Base-by-base conservation (phyloP, 2,888 invertebrate species). In the Aphodius granarius region DNA sequence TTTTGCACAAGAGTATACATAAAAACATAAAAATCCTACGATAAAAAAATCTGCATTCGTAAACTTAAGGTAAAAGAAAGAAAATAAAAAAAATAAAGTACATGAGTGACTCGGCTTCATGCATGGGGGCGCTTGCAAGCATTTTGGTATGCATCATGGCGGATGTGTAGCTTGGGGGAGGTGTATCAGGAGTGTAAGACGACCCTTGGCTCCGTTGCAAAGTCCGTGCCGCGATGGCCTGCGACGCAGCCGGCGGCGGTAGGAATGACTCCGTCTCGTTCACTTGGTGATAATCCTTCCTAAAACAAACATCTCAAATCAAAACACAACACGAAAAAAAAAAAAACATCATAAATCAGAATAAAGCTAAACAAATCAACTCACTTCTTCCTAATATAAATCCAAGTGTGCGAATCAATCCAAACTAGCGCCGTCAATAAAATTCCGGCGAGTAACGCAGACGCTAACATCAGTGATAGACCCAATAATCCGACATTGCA, bases 381-480 rank as follows among this genome's bases (percentile, higher is more conserved):
- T 90, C 88, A 92, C 97, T 94, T 93, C 88, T 95, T 96, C 84
- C 96, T 92, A 80, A 97, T 97, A 85, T 97, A 97, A 85, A 97
- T 97, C 97, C 98, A 98, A 6, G 97, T 97, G 84, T 97, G 97
- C 3, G 97, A 97, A 85, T 97, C 97, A 73, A 98, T 94, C 91
- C 97, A 95, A 72, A 97, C 97, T 81, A 97, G 92, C 23, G 97
- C 92, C 0, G 97, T 97, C 86, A 98, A 93, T 81, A 97, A 90
- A 79, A 98, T 91, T 13, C 97, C 97, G 43, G 97, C 95, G 63
- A 94, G 92, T 63, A 95, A 91, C 77, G 97, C 94, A 23, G 97
- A 96, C 76, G 95, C 88, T 81, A 98, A 89, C 91, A 98, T 95
- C 75, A 97, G 91, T 1, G 94, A 93, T 79, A 96, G 87, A 73